Base-by-base conservation (phyloP, 2,888 invertebrate species). In the Aricia artaxerxes region DNA sequence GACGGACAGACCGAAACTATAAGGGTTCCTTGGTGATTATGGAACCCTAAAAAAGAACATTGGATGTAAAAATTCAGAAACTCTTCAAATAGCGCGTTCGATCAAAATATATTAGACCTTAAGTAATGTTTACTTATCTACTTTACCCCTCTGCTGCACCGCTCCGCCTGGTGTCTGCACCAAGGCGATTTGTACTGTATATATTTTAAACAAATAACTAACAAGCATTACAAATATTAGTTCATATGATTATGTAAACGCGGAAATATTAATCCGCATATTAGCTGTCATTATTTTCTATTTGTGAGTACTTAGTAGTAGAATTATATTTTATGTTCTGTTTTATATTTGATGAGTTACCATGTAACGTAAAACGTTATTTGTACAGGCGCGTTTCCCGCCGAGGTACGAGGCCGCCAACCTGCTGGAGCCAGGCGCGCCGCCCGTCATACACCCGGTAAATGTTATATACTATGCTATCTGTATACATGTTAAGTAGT, bases 391-490 rank as follows among this genome's bases (percentile, higher is more conserved):
- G 3, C 89, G 91, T 1, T 93, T 88, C 89, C 93, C 93, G 7
- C 93, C 93, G 64, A 90, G 93, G 80, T 94, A 94, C 84, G 93
- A 93, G 80, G 88, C 93, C 4, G 89, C 92, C 0, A 85, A 91
- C 0, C 86, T 93, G 78, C 81, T 92, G 13, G 91, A 91, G 49
- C 83, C 38, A 79, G 84, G 83, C 82, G 61, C 81, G 81, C 44
- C 81, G 16, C 80, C 82, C 40, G 80, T 84, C 40, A 78, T 82
- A 35, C 82, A 82, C n/a, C 82, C 83, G 61, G 64, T 79, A 61
- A n/a, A 31, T 79, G 24, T 38, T 79, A 40, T 38, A 73, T 24
- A 78, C 5, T 6, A n/a, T 53, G 40, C 7, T 7, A 6, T 38
- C 53, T 79, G 72, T 77, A 72, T 77, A 53, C 11, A 24, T 24